Percentiles rank a stretch among this genome's conserved stretches.
Evolutionary conservation across 2,113 vertebrate species (phyloP).

Genomic region (Caloenas nicobarica): DNA sequence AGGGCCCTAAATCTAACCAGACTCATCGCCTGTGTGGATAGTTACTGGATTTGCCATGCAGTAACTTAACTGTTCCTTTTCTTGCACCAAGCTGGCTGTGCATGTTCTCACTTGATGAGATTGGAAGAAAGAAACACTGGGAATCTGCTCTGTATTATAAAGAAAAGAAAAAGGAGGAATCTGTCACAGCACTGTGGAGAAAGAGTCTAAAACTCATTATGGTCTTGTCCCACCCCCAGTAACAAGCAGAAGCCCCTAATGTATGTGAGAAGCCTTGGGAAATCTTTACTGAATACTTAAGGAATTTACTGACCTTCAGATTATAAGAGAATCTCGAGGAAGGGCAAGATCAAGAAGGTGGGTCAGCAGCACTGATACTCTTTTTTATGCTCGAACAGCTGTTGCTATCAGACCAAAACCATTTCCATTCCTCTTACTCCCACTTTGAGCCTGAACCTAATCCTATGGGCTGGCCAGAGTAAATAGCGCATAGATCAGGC

Average conservation of each 20-base stretch:
- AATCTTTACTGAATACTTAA: not conserved
- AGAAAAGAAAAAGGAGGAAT: not conserved
- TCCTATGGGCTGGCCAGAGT: not conserved
- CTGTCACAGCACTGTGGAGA: not conserved
- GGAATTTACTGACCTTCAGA: not conserved
- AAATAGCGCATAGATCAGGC: not conserved
- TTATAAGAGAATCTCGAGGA: not conserved
- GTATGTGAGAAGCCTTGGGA: not conserved
- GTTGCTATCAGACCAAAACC: not conserved
- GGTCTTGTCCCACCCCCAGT: not conserved
- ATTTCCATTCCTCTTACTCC: not conserved
- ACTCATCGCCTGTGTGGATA: not conserved
- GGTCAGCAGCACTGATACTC: not conserved
- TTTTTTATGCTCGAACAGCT: not conserved
- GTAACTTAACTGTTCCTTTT: not conserved
- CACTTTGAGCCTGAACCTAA: not conserved
- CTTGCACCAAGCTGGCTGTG: not conserved
- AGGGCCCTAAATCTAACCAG: not conserved
- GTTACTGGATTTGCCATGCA: not conserved
- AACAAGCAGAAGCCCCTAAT: not conserved
- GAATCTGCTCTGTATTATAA: not conserved
- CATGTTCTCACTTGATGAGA: not conserved
- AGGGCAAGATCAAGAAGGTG: not conserved
- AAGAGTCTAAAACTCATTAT: not conserved
- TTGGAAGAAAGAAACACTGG: not conserved